Conservation (phyloP, 1,140 invertebrate species). For the Dendrolimus kikuchii region DNA sequence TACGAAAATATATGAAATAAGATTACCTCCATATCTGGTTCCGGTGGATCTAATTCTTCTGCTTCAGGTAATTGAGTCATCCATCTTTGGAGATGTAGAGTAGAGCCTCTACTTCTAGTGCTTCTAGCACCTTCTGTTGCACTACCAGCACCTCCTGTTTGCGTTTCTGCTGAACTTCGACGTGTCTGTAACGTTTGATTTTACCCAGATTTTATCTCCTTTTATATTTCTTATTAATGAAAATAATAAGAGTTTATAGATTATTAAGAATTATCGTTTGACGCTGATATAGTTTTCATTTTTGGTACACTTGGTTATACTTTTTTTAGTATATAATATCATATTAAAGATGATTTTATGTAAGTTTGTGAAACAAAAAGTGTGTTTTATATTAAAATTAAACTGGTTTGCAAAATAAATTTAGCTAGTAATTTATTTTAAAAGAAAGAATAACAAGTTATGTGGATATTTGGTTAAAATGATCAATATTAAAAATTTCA, state of each 20-base stretch:
- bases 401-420: too few relatives aligned
- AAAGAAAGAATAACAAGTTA: neutral
- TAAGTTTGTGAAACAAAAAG: too few relatives aligned
- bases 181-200: constrained; percentile 36
- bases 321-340: too few relatives aligned
- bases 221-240: neutral
- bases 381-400: too few relatives aligned
- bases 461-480: constrained; percentile 21
- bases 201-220: neutral
- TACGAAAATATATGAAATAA: neutral
- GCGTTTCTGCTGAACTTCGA: constrained; percentile 58
- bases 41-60: constrained; percentile 54
- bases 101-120: constrained; percentile 72
- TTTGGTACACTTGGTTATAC: too few relatives aligned
- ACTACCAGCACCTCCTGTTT: constrained; percentile 47
- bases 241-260: too few relatives aligned
- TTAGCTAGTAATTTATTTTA: too few relatives aligned
- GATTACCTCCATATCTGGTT: constrained; percentile 62
- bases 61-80: constrained; percentile 76
- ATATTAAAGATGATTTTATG: too few relatives aligned
- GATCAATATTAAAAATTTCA: neutral
- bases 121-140: constrained; percentile 52
- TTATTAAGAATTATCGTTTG: too few relatives aligned
- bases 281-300: too few relatives aligned
- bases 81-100: constrained; percentile 81